Evolutionary conservation across 2,113 vertebrate species (phyloP), one percentile per base, ranked within the genome.

Genomic region (Ranitomeya variabilis): DNA sequence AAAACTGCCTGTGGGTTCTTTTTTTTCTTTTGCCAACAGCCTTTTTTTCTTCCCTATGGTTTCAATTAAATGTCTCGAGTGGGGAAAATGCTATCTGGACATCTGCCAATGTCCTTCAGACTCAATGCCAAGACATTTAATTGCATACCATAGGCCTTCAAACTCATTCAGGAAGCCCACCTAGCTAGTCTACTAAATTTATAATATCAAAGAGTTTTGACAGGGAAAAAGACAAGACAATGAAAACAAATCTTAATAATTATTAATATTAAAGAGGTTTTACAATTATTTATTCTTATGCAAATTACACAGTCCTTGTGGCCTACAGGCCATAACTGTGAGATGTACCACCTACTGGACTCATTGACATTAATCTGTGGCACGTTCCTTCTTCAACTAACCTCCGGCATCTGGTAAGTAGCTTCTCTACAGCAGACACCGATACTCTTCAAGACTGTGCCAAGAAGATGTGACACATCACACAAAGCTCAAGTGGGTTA

Each of bases 31-130:
- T 85, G 73, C 81, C 73, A 85, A 55, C 62, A 85, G 67, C 57
- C 23, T 79, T 85, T 45, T 85, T 74, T 84, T 89, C 81, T 89
- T 89, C 87, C 87, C 87, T 92, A 93, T 71, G 86, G 91, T 94
- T 95, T 95, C 94, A 95, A 94, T 96, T 95, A 96, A 95, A 94
- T 79, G 92, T 92, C 91, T 93, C 91, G 92, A 94, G 93, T 92
- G 93, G 93, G 92, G 92, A 92, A 92, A 89, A 86, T 45, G 90
- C 91, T 90, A 85, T 92, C 92, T 95, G 95, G 96, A 94, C 59
- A 90, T 87, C 91, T 31, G 95, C 95, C 96, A 95, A 64, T 91
- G 95, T 95, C 95, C 95, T 96, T 95, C 93, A 94, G 93, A 95
- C 90, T 91, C 93, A 96, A 94, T 94, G 93, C 93, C 94, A 94